Percentiles rank a stretch among this genome's conserved stretches.
Evolutionary conservation across 2,797 vertebrate species (phyloP).

Genomic region (Sebastes elongatus): DNA sequence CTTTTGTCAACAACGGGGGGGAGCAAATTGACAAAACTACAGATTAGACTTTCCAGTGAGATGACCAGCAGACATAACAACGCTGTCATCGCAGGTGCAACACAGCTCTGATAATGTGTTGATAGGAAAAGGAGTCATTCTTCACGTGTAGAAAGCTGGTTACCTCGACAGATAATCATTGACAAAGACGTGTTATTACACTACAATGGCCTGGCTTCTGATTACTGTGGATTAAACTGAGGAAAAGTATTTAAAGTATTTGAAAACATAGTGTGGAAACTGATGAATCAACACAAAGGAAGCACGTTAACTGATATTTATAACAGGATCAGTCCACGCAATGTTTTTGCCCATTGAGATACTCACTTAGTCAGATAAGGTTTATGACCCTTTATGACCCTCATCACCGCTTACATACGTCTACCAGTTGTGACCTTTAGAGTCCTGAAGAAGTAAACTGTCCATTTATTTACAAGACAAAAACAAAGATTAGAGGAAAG

Average conservation of each 20-base stretch:
- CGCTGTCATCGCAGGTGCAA: conserved; percentile 43
- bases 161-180: background rate
- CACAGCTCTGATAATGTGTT: background rate
- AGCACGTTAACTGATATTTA: background rate
- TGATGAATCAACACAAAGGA: background rate
- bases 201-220: background rate
- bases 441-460: too few species aligned
- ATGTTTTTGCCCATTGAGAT: background rate
- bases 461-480: background rate
- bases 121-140: background rate
- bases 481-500: background rate
- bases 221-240: background rate
- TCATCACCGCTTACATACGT: background rate
- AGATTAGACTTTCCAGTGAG: conserved; percentile 49
- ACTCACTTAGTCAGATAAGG: background rate
- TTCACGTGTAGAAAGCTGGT: background rate
- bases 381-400: background rate
- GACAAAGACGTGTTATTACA: conserved; percentile 5
- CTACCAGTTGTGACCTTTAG: background rate
- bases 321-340: background rate
- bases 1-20: conserved; percentile 53
- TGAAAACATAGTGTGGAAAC: background rate
- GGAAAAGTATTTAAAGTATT: background rate
- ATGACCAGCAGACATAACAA: conserved; percentile 61
- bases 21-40: conserved; percentile 58